Conservation (phyloP, 35 echinoderm and acorn worm genomes). For the Nesometra sesokonis region DNA sequence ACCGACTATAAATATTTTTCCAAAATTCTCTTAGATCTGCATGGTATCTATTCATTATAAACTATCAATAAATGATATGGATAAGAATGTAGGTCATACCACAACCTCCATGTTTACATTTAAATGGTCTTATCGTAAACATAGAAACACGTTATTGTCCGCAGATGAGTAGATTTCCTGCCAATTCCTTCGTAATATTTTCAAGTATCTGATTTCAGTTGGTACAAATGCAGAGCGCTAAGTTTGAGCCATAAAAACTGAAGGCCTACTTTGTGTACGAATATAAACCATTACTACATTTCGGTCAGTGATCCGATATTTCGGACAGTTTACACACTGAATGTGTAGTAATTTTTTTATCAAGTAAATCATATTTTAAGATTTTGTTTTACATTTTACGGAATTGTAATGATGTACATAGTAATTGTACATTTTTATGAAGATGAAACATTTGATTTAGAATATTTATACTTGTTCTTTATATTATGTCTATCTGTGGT, state of each 20-base stretch:
- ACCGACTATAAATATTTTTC: too few relatives aligned
- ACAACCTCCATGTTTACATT: background rate
- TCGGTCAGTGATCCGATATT: background rate
- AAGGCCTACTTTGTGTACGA: background rate
- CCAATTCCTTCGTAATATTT: background rate
- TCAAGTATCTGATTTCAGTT: background rate
- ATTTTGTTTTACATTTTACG: too few relatives aligned
- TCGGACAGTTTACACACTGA: background rate
- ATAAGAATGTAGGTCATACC: background rate
- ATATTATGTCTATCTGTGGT: too few relatives aligned
- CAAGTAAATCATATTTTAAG: too few relatives aligned
- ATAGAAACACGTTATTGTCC: background rate
- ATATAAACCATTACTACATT: background rate
- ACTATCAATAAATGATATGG: too few relatives aligned
- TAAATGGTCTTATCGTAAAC: background rate
- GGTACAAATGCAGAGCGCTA: background rate
- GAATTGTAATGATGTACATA: too few relatives aligned
- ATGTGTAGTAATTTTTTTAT: too few relatives aligned
- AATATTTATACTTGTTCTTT: too few relatives aligned
- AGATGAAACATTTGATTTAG: too few relatives aligned
- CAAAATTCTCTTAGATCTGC: too few relatives aligned
- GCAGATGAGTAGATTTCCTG: background rate
- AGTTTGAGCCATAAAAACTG: background rate
- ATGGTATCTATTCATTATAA: too few relatives aligned
- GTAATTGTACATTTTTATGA: too few relatives aligned